Percentiles rank a stretch among this genome's conserved stretches.
Evolutionary conservation across 2,797 vertebrate genomes (phyloP).

Genomic region (Microctenopoma stevenorrisi): DNA sequence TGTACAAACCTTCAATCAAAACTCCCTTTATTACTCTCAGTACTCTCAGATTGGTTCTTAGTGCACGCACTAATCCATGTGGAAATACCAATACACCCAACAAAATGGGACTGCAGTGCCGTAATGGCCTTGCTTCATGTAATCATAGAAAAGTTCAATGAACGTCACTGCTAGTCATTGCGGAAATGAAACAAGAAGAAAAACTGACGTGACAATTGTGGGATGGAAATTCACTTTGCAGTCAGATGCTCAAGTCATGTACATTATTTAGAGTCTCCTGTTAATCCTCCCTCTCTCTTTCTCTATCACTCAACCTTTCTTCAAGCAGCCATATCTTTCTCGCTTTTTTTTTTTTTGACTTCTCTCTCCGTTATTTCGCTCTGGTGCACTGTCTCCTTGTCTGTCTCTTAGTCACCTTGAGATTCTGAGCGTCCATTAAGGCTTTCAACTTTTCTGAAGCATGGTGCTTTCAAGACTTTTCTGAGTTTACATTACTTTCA

Average conservation of each 20-base stretch:
- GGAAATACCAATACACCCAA: conserved; percentile 11
- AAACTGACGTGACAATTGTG: conserved; percentile 37
- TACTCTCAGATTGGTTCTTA: not conserved
- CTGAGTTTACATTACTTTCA: conserved; percentile 55
- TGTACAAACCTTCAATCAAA: conserved; percentile 13
- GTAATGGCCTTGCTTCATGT: conserved; percentile 12
- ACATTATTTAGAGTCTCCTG: conserved; percentile 51
- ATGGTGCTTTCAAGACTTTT: conserved; percentile 56
- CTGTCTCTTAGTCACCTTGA: conserved; percentile 69
- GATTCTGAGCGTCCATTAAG: conserved; percentile 70
- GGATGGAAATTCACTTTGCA: conserved; percentile 49
- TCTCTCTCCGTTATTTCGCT: conserved; percentile 30
- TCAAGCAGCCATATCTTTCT: conserved; percentile 9
- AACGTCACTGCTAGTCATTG: conserved; percentile 16
- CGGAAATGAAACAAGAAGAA: not conserved
- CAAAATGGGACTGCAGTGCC: not conserved
- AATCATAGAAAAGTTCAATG: conserved; percentile 17
- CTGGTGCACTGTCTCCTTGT: conserved; percentile 50
- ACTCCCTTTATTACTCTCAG: not conserved
- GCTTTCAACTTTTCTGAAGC: conserved; percentile 62
- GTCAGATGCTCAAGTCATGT: conserved; percentile 19
- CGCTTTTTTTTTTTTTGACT: conserved; percentile 28
- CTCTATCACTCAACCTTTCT: conserved; percentile 17
- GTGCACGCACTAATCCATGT: not conserved
- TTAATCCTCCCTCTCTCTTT: conserved; percentile 15